Percentiles rank a stretch among this genome's conserved stretches.
phyloP scores from a whole-genome alignment of 1,140 invertebrate species.

The Heliconius hewitsoni region DNA sequence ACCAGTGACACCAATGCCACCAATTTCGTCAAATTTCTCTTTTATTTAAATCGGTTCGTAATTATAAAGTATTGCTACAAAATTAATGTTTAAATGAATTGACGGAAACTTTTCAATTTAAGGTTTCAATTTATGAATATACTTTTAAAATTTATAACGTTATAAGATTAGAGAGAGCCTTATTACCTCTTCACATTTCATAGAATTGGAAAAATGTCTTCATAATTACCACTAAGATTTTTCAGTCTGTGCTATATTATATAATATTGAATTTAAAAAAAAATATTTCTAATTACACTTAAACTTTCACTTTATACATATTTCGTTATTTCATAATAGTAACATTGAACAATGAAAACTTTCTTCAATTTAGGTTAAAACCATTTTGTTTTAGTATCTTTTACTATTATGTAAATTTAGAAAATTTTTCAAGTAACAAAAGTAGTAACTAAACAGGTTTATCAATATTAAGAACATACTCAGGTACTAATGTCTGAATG shows the following conservation, averaged over 20 bases:
- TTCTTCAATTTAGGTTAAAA: background rate
- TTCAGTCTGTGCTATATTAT: no score
- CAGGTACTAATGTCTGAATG: background rate
- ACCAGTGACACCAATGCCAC: fast-evolving
- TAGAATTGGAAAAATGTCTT: no score
- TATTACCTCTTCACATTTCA: no score
- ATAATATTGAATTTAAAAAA: background rate
- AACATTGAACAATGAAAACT: background rate
- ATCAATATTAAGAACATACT: background rate
- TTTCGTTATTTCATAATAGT: background rate
- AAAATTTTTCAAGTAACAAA: background rate
- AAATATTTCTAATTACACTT: background rate
- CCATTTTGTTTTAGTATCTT: conserved; percentile 2
- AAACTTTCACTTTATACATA: background rate
- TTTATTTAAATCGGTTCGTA: no score
- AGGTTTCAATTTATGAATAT: no score
- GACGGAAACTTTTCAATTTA: no score
- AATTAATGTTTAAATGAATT: no score
- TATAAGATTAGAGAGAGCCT: no score
- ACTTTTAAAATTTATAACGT: no score
- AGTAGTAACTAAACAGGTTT: background rate
- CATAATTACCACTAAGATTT: no score
- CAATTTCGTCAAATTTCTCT: no score
- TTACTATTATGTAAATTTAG: background rate
- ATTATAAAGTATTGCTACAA: no score